Base-by-base conservation (phyloP, 2,888 invertebrate genomes). In the Galerucella nymphaeae region DNA sequence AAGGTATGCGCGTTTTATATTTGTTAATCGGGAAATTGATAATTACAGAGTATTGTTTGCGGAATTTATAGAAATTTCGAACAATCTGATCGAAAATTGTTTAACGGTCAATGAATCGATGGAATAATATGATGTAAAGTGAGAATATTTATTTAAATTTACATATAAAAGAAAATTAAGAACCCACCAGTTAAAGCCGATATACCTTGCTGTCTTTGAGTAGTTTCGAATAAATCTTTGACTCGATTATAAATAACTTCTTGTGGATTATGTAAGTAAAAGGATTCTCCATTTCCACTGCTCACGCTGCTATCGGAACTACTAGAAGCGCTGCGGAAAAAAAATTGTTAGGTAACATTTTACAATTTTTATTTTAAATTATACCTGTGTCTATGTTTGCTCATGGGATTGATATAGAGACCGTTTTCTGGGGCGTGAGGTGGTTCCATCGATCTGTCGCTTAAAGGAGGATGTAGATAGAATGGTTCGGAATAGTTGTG, bases 401-500 rank as follows among this genome's bases (percentile, higher is more conserved):
- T 90, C 94, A 95, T 94, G 0, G 95, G 95, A 84, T 95, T 95
- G 74, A 96, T 92, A 83, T 95, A 96, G 57, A 95, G 89, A 0
- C 95, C 95, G 81, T 95, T 94, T 71, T 93, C 91, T 0, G 92
- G 92, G 45, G 73, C 91, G 76, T 88, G 88, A 84, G 79, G 82
- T 2, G 86, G 83, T 78, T 87, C 87, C 59, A 86, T 68, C 16
- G 82, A 80, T 66, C 84, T 80, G 58, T 82, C 80, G 16, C 80
- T 82, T 82, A 88, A 81, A n/a, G 93, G 93, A 3, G 92, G 92
- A 88, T 94, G 94, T 23, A 94, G 88, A 85, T 92, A 94, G 86
- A 94, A 94, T 8, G 94, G 94, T 84, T 91, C 91, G 75, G 83
- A 82, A 85, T 74, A 83, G 70, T 74, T 88, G 87, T 79, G 89